Percentiles rank a stretch among this genome's conserved stretches.
Conservation (phyloP, 2,113 vertebrate genomes). For the Tenebrosternarchus preto region DNA sequence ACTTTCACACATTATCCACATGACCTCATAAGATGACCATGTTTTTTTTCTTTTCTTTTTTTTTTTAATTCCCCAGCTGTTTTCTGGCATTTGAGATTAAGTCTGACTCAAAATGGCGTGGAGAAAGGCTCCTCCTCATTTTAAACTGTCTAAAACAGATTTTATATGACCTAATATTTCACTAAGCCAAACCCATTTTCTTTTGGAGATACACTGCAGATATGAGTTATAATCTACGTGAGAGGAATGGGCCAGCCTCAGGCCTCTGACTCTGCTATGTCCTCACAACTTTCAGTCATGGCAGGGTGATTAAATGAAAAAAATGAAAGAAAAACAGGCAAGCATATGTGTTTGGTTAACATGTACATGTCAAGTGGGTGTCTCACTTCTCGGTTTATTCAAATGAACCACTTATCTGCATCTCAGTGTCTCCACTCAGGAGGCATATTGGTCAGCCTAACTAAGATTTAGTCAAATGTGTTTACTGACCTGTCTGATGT, state of each 20-base stretch:
- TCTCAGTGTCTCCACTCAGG: slow-evolving; percentile 70
- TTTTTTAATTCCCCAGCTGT: slow-evolving; percentile 48
- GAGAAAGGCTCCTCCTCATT: slow-evolving; percentile 58
- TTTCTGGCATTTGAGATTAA: slow-evolving; percentile 38
- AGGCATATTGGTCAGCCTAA: slow-evolving; percentile 69
- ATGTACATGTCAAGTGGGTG: slow-evolving; percentile 74
- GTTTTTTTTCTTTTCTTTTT: background rate
- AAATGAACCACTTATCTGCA: slow-evolving; percentile 75
- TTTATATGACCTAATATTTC: slow-evolving; percentile 73
- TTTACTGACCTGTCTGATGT: background rate
- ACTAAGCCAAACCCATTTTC: slow-evolving; percentile 67
- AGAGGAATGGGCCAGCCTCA: slow-evolving; percentile 69
- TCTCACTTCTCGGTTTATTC: slow-evolving; percentile 69
- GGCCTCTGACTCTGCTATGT: slow-evolving; percentile 68
- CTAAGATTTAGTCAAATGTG: slow-evolving; percentile 66
- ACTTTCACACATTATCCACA: slow-evolving; percentile 18
- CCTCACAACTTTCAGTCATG: slow-evolving; percentile 60
- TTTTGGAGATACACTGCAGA: slow-evolving; percentile 73
- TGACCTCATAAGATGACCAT: slow-evolving; percentile 34
- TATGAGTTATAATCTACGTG: slow-evolving; percentile 72
- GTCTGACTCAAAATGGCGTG: slow-evolving; percentile 58
- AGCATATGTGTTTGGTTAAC: slow-evolving; percentile 75
- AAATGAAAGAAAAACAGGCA: slow-evolving; percentile 68
- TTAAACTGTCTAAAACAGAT: slow-evolving; percentile 66
- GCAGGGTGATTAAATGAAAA: slow-evolving; percentile 38